These are phyloP conservation scores for Podabrus alpinus DNA, from an alignment of 2,888 invertebrate genomes.

Conservation along the genomic window DNA sequence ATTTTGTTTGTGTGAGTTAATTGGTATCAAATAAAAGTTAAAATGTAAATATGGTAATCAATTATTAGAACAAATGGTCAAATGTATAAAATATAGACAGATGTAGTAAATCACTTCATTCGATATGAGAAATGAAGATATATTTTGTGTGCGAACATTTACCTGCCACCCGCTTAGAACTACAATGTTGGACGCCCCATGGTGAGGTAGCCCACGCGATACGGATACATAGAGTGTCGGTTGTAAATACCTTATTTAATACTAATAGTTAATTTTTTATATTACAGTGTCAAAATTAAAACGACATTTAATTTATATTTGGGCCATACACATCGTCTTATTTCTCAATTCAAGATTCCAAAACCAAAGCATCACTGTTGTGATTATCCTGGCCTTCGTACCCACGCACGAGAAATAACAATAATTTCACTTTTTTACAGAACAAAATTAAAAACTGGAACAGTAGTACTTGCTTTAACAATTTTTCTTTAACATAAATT, in stretches of 20 bases:
- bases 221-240: conserved; percentile 44
- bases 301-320: background rate
- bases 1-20: background rate
- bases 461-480: too few species aligned
- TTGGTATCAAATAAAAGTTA: background rate
- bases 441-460: too few species aligned
- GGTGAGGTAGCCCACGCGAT: conserved; percentile 48
- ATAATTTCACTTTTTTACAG: background rate
- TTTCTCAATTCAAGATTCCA: background rate
- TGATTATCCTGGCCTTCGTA: too few species aligned
- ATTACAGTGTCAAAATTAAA: conserved; percentile 15
- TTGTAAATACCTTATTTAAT: conserved; percentile 46
- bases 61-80: conserved; percentile 21
- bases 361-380: too few species aligned
- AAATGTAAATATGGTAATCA: conserved; percentile 10
- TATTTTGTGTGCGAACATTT: conserved; percentile 46
- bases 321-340: background rate
- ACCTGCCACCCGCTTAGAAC: conserved; percentile 44
- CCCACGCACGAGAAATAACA: too few species aligned
- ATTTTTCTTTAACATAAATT: too few species aligned
- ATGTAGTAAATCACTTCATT: conserved; percentile 28
- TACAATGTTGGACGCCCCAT: conserved; percentile 36
- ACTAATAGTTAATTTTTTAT: conserved; percentile 26
- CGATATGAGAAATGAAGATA: conserved; percentile 43
- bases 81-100: conserved; percentile 25